Evolutionary conservation across 2,113 vertebrate genomes (phyloP), one percentile per base, ranked within the genome.

Genomic region (Isichthys henryi): DNA sequence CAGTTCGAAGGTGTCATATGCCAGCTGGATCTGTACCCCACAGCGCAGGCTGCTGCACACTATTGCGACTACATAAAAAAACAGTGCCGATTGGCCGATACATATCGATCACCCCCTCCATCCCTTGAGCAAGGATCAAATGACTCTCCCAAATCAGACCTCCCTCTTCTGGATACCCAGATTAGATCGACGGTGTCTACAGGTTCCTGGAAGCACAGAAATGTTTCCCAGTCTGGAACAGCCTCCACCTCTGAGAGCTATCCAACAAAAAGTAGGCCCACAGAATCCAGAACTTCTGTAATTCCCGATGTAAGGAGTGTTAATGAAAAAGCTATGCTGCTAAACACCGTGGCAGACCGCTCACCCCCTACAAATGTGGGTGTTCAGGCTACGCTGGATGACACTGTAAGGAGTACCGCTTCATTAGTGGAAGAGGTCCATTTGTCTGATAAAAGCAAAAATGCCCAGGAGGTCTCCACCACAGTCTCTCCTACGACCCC

Each of bases 21-120:
- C 93, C 98, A 99, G 93, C 93, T 99, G 89, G 97, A 99, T 92
- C 95, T 99, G 86, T 97, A 99, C 94, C 97, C 97, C 45, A 97
- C 96, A 58, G 96, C 96, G 87, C 95, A 96, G 95, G 97, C 96
- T 88, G 96, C 96, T 92, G 94, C 96, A 46, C 95, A 97, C 92
- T 99, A 99, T 92, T 99, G 98, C 93, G 95, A 95, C 93, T 96
- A 97, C 17, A 93, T 99, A 93, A 98, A 96, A 91, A 97, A 96
- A 94, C 97, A 96, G 89, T 99, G 98, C 94, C 95, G 92, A 90
- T 96, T 94, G 91, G 95, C 97, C 48, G 97, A 97, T 93, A 97
- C 96, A 0, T 95, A 96, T 87, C 96, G 96, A 95, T 97, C 95
- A 91, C 91, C 91, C 45, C 80, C 1, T 17, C 91, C 91, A 52